These are phyloP conservation scores for Hestina assimilis DNA, from an alignment of 1,140 invertebrate genomes.

Conservation along the genomic window DNA sequence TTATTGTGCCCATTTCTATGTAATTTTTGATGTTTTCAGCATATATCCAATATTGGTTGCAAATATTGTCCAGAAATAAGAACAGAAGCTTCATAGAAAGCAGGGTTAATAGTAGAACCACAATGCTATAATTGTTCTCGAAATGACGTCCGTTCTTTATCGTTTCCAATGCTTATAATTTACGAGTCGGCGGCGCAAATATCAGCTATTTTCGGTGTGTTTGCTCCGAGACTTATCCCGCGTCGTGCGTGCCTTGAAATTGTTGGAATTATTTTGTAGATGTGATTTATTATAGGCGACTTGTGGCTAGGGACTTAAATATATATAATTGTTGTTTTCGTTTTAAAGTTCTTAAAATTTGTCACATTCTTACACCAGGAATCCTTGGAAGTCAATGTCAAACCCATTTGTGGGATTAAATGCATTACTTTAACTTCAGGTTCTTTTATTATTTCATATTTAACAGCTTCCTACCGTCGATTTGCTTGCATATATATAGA, in stretches of 20 bases:
- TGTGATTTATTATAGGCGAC: constrained; percentile 23
- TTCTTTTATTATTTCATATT: too few species aligned
- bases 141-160: constrained; percentile 15
- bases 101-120: not conserved
- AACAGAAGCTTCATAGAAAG: too few species aligned
- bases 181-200: constrained; percentile 36
- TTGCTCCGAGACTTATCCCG: constrained; percentile 21
- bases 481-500: too few species aligned
- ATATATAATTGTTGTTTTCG: not conserved
- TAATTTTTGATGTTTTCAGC: too few species aligned
- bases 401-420: too few species aligned
- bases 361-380: too few species aligned
- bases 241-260: constrained; percentile 13
- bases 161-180: constrained; percentile 35
- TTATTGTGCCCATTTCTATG: too few species aligned
- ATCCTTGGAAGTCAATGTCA: too few species aligned
- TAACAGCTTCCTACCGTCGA: too few species aligned
- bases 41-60: too few species aligned
- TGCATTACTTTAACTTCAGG: not conserved
- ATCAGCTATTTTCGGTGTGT: constrained; percentile 34
- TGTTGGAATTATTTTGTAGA: constrained; percentile 21
- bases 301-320: not conserved
- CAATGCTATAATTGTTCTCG: not conserved
- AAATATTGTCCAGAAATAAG: too few species aligned
- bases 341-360: too few species aligned